Conservation (phyloP, 2,888 invertebrate species). For the Drosophila bunnanda region DNA sequence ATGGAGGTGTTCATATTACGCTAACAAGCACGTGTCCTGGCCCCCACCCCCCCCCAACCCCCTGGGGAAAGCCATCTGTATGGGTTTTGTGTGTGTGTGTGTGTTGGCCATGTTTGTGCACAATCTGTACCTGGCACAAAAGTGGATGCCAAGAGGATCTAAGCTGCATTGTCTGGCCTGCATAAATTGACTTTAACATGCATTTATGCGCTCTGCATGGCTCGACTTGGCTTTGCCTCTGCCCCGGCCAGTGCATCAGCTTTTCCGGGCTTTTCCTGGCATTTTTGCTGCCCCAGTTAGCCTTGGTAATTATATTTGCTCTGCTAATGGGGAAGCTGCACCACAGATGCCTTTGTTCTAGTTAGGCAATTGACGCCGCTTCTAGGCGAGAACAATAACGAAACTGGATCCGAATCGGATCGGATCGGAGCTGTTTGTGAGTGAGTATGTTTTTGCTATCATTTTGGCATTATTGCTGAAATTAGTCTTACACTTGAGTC, state of each 20-base stretch:
- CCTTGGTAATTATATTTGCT: constrained; percentile 74
- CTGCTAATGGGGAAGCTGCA: constrained; percentile 54
- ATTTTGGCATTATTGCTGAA: constrained; percentile 63
- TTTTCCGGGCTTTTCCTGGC: constrained; percentile 33
- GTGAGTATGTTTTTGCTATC: constrained; percentile 55
- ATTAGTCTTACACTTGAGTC: constrained; percentile 66
- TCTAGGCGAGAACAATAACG: constrained; percentile 32
- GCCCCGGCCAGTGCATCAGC: not conserved
- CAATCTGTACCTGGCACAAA: constrained; percentile 48
- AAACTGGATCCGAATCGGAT: constrained; percentile 42
- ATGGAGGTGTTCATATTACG: constrained; percentile 46
- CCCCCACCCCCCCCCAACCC: constrained; percentile 7
- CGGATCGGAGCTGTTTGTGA: not conserved
- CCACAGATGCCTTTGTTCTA: constrained; percentile 62
- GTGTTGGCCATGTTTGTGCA: constrained; percentile 27
- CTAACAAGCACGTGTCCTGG: constrained; percentile 54
- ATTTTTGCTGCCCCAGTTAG: constrained; percentile 65
- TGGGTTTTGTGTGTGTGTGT: not conserved
- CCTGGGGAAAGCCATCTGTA: not conserved
- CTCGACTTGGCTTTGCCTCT: constrained; percentile 5
- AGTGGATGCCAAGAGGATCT: constrained; percentile 40
- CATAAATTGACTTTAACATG: constrained; percentile 58
- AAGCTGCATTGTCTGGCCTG: constrained; percentile 45
- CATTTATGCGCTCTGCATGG: constrained; percentile 46
- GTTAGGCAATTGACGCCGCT: constrained; percentile 58